Percentiles rank a stretch among this genome's conserved stretches.
phyloP scores from a whole-genome alignment of 53 echinoderm and acorn worm species.

The Zoroaster sp. region DNA sequence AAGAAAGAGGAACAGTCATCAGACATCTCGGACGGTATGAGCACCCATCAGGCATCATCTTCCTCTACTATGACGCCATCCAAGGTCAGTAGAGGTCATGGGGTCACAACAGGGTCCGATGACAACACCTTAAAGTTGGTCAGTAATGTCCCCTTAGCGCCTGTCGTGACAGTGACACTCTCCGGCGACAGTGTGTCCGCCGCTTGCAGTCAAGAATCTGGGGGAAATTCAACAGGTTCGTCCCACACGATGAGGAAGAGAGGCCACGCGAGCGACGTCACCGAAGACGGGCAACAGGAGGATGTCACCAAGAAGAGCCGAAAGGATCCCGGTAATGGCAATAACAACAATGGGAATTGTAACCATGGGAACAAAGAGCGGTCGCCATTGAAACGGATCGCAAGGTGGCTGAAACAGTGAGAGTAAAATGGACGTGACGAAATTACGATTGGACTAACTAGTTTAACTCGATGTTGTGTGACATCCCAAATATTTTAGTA shows the following conservation, averaged over 20 bases:
- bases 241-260: slow-evolving; percentile 2
- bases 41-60: neutral
- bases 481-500: neutral
- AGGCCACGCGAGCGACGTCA: neutral
- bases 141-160: neutral
- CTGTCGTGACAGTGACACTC: neutral
- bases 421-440: neutral
- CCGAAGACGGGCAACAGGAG: neutral
- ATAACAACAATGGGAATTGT: neutral
- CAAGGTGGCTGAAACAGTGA: slow-evolving; percentile 18
- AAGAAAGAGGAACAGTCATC: neutral
- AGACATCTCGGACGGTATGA: neutral
- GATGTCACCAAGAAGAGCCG: slow-evolving; percentile 30
- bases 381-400: slow-evolving; percentile 36
- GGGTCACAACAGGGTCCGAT: neutral
- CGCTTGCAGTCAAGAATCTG: neutral
- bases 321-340: neutral
- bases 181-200: neutral
- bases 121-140: neutral
- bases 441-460: neutral
- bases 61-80: neutral
- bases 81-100: slow-evolving; percentile 22
- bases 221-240: neutral
- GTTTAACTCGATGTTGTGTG: neutral
- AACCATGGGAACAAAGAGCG: neutral